These are phyloP conservation scores for Papilio glaucus DNA, from an alignment of 1,140 invertebrate genomes.

Conservation along the genomic window DNA sequence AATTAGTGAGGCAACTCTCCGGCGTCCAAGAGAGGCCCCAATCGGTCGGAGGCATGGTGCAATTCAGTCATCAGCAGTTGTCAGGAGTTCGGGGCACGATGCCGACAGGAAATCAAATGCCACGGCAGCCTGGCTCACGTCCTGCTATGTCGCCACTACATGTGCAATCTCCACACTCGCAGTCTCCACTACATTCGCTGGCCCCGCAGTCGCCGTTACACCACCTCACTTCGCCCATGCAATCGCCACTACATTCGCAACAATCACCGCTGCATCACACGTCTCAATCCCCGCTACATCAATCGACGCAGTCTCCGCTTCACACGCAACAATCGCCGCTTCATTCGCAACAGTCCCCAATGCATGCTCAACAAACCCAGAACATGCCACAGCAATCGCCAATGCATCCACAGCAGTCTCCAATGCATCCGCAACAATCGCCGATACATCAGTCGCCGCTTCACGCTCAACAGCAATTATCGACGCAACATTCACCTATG, in stretches of 20 bases:
- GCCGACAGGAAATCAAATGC: slow-evolving; percentile 68
- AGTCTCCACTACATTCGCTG: slow-evolving; percentile 72
- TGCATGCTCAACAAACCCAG: slow-evolving; percentile 80
- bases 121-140: slow-evolving; percentile 60
- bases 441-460: slow-evolving; percentile 66
- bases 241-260: slow-evolving; percentile 84
- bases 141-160: slow-evolving; percentile 73
- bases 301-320: slow-evolving; percentile 78
- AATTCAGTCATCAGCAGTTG: slow-evolving; percentile 73
- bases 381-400: slow-evolving; percentile 79
- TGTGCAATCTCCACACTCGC: slow-evolving; percentile 83
- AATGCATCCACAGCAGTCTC: slow-evolving; percentile 73
- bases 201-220: slow-evolving; percentile 84
- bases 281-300: slow-evolving; percentile 82
- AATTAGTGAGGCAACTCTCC: slow-evolving; percentile 67
- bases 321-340: slow-evolving; percentile 80
- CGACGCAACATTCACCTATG: slow-evolving; percentile 60
- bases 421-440: slow-evolving; percentile 66
- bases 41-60: slow-evolving; percentile 62
- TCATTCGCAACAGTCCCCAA: slow-evolving; percentile 74
- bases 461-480: slow-evolving; percentile 71
- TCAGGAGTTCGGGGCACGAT: slow-evolving; percentile 74
- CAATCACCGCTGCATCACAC: slow-evolving; percentile 81
- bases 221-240: slow-evolving; percentile 83
- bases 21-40: slow-evolving; percentile 63